phyloP scores from a whole-genome alignment of 1,140 invertebrate species.

The Pollicipes pollicipes region DNA sequence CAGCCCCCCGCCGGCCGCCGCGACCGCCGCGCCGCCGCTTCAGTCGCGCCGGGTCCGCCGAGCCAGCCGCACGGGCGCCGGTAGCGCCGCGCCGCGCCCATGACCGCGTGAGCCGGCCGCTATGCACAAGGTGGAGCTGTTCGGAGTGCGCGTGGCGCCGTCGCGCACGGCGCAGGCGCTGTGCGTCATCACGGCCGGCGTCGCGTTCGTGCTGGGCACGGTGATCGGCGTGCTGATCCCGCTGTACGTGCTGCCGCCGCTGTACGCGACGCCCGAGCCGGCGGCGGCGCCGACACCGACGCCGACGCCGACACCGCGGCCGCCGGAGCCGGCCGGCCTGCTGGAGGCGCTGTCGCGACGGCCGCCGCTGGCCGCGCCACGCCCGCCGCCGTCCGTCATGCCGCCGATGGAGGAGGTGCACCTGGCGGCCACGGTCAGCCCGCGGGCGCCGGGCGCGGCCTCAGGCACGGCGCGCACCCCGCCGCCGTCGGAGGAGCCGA shows the following conservation, averaged over 20 bases:
- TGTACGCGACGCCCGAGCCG: background rate
- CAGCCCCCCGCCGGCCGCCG: no score
- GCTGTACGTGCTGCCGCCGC: constrained; percentile 18
- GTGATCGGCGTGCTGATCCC: constrained; percentile 20
- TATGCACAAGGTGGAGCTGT: background rate
- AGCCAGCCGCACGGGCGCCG: background rate
- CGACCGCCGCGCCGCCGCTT: no score
- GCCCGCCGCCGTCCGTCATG: no score
- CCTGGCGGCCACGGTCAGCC: no score
- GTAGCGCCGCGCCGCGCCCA: background rate
- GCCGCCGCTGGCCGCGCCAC: background rate
- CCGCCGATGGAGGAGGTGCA: background rate
- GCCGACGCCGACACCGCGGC: no score
- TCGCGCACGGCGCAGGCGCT: background rate
- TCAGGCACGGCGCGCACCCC: no score
- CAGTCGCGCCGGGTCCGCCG: background rate
- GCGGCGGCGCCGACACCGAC: no score
- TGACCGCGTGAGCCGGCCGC: background rate
- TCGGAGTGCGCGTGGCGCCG: background rate
- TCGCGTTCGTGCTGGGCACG: constrained; percentile 21
- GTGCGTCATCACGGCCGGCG: constrained; percentile 11
- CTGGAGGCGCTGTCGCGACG: background rate
- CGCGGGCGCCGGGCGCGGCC: no score
- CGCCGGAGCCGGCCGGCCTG: background rate
- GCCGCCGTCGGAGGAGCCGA: background rate